Evolutionary conservation across 2,797 vertebrate species (phyloP), one percentile per base, ranked within the genome.

Genomic region (Furcifer pardalis): DNA sequence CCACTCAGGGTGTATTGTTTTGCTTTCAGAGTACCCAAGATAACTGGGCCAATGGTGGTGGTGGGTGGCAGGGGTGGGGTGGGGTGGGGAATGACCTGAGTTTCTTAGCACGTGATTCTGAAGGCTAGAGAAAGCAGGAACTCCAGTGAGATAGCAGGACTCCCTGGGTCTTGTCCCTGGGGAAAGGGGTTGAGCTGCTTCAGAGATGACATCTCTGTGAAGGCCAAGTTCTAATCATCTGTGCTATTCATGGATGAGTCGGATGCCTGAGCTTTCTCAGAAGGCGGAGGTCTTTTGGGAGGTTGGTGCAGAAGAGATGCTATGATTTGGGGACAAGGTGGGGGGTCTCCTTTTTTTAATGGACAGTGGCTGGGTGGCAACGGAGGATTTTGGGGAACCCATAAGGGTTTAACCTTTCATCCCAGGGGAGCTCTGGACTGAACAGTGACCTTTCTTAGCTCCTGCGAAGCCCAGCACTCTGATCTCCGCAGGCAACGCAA

Each of bases 371-470:
- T 71, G 79, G 73, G 25, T 62, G 73, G 78, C 44, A 75, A 52
- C 27, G 25, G 62, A 72, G 21, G 40, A 21, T 76, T 37, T 76
- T 32, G 63, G 84, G 73, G 73, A 86, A 68, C 79, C 79, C 73
- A 81, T 32, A 10, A 86, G 84, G 74, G 52, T n/a, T 81, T 81
- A 86, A 86, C 73, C 84, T 86, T 86, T 81, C 71, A 81, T 86
- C 79, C 79, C 65, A 81, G 65, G 79, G 84, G 79, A 86, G 73
- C 73, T 81, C 63, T 86, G 79, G 79, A 69, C 79, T 81, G 65
- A 86, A 76, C 73, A 77, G 79, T 86, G 84, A 81, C 84, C 84
- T 86, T 86, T 86, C 84, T 62, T 69, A 81, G 73, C 84, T 81
- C 77, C 84, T 49, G 52, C 73, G 1, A 62, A 86, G 79, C 79